Conservation (phyloP, 1,140 invertebrate genomes). For the Drosophila pseudoobscura region DNA sequence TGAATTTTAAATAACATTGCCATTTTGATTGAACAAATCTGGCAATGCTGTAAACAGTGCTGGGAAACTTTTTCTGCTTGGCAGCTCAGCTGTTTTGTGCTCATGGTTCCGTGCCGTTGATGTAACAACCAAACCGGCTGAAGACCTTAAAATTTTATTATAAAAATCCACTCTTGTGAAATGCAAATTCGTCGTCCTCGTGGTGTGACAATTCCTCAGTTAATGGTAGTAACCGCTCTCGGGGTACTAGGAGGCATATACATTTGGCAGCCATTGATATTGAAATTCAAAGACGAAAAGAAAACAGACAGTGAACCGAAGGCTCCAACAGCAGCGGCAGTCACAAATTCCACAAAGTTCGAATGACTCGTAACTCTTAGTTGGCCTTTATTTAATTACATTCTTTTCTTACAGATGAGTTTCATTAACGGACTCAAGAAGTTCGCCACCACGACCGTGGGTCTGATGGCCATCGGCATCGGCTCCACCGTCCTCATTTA, state of each 20-base stretch:
- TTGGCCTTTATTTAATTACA: slow-evolving; percentile 13
- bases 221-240: slow-evolving; percentile 81
- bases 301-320: slow-evolving; percentile 23
- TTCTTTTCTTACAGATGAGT: slow-evolving; percentile 73
- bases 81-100: slow-evolving; percentile 14
- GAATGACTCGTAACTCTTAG: not conserved
- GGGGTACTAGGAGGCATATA: slow-evolving; percentile 81
- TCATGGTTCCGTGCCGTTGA: slow-evolving; percentile 16
- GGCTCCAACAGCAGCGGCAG: slow-evolving; percentile 6
- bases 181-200: slow-evolving; percentile 83
- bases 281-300: slow-evolving; percentile 65
- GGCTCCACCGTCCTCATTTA: slow-evolving; percentile 60
- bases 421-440: slow-evolving; percentile 76
- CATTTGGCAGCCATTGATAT: slow-evolving; percentile 81
- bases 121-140: slow-evolving; percentile 27
- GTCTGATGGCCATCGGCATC: slow-evolving; percentile 80
- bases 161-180: slow-evolving; percentile 13
- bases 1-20: slow-evolving; percentile 6
- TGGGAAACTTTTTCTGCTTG: not conserved
- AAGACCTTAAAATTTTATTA: slow-evolving; percentile 28
- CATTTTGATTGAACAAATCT: not conserved
- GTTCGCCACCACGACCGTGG: slow-evolving; percentile 69
- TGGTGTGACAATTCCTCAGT: slow-evolving; percentile 78
- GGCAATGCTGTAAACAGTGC: slow-evolving; percentile 28
- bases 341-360: slow-evolving; percentile 47